Base-by-base conservation (phyloP, 2,797 vertebrate species). In the Nyctibius grandis region DNA sequence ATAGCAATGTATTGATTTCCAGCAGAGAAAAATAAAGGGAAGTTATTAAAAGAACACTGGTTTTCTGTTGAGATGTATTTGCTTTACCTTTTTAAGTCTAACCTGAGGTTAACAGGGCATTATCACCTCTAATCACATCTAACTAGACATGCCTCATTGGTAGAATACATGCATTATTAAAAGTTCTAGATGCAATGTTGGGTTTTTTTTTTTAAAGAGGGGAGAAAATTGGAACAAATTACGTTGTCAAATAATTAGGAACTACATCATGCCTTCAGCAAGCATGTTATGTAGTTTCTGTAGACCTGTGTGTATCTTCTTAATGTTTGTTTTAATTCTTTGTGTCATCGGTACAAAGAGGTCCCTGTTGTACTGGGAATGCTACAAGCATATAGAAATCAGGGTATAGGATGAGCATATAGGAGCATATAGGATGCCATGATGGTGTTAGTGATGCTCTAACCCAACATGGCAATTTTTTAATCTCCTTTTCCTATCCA, bases 1-100 rank as follows among this genome's bases (percentile, higher is more conserved):
- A 75, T 44, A 85, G 72, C 45, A 80, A 67, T 85, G 40, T 83
- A 80, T 83, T 85, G 44, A 91, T 88, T 95, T 93, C 72, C 85
- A 77, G 60, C 61, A 88, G 73, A 61, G 64, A 74, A 89, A 88
- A 89, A 83, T 77, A 74, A 89, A 78, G 15, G 18, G 29, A 81
- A 80, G 44, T 85, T 93, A 74, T 91, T 91, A 89, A 94, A 84
- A 1, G 5, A 86, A 26, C 50, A 40, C 26, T 74, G n/a, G 2
- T 91, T 89, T 95, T 91, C 60, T 75, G 11, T 80, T 92, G 68
- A 13, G 48, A 56, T 59, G 25, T 57, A 70, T 77, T 81, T 85
- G 42, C 48, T 94, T 89, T 89, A 89, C 38, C 17, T 81, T 93
- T 88, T 67, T 16, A 84, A 83, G 56, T 84, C 61, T 85, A 84